Evolutionary conservation across 2,888 invertebrate species (phyloP), one percentile per base, ranked within the genome.

Genomic region (Lithophane socia): DNA sequence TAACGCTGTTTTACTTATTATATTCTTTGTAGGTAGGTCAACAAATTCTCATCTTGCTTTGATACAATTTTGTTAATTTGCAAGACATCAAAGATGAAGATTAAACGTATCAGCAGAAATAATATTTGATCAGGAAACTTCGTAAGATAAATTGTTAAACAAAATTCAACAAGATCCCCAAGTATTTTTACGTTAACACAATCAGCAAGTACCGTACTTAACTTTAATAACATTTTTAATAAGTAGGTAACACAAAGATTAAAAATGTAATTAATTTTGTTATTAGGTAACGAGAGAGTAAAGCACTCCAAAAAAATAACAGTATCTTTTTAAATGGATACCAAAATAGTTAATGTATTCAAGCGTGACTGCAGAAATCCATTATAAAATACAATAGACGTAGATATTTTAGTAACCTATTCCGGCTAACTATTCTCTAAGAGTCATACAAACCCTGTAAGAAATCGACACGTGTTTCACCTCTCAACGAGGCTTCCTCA

Each of bases 91-190:
- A 81, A 72, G 60, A 81, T 70, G 29, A 24, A 71, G 37, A 71
- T 75, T 47, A 54, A 68, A 70, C 69, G 60, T 76, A 29, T 61
- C 29, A 73, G 24, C 24, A 56, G 37, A 66, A 69, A 72, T 56
- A 81, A 66, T 82, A 73, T 73, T 76, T 73, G 49, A 2, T 13
- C 21, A 29, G 5, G 49, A 72, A 65, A 69, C 71, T 81, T 72
- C 18, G 29, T 18, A 54, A 69, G 54, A 64, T 47, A 76, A 81
- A 72, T 68, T 52, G 29, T 56, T 29, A 47, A 72, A 72, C 54
- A 71, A 61, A 66, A 69, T 52, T 75, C 24, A 52, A 71, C 63
- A 44, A 71, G 47, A 49, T 61, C 60, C 29, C 8, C 3, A 61
- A 61, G 21, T 56, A 66, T 61, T 76, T 66, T 81, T 76, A 68